Evolutionary conservation across 2,113 vertebrate species (phyloP).

Genomic region (Edolisoma coerulescens): DNA sequence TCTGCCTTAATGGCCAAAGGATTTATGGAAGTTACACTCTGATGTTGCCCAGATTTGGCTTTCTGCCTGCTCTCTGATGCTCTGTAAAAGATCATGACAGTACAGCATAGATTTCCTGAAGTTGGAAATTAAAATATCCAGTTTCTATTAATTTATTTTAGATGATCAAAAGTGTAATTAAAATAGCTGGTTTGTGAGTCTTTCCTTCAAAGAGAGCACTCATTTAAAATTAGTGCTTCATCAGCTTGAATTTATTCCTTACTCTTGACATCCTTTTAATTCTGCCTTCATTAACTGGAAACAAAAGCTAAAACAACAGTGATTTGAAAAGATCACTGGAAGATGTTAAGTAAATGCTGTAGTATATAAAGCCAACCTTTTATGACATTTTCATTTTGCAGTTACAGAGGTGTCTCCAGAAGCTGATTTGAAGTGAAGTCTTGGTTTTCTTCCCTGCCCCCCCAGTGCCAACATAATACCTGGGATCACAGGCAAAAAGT

Average conservation of each 20-base stretch:
- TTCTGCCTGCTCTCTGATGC: conserved; percentile 7
- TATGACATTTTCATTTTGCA: not conserved
- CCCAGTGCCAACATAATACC: not conserved
- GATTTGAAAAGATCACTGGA: not conserved
- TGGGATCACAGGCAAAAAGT: not conserved
- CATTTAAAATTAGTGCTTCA: not conserved
- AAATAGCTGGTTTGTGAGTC: not conserved
- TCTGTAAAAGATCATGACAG: not conserved
- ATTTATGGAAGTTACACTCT: conserved; percentile 35
- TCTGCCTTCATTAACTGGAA: not conserved
- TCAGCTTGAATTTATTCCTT: not conserved
- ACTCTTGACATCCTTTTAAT: not conserved
- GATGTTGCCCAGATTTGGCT: conserved; percentile 3
- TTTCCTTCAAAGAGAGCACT: not conserved
- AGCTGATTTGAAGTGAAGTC: not conserved
- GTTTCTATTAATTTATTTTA: conserved; percentile 32
- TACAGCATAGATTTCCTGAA: not conserved
- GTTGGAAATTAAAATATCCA: not conserved
- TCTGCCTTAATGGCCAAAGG: conserved; percentile 30
- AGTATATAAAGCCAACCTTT: not conserved
- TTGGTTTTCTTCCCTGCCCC: not conserved
- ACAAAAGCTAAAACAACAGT: not conserved
- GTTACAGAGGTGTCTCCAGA: not conserved
- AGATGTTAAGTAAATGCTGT: not conserved
- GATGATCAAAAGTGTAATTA: conserved; percentile 2